A percentile compares a stretch with the other conserved stretches of the same genome.
Evolutionary conservation across 2,113 vertebrate genomes (phyloP).

Genomic region (Pardalotus punctatus): DNA sequence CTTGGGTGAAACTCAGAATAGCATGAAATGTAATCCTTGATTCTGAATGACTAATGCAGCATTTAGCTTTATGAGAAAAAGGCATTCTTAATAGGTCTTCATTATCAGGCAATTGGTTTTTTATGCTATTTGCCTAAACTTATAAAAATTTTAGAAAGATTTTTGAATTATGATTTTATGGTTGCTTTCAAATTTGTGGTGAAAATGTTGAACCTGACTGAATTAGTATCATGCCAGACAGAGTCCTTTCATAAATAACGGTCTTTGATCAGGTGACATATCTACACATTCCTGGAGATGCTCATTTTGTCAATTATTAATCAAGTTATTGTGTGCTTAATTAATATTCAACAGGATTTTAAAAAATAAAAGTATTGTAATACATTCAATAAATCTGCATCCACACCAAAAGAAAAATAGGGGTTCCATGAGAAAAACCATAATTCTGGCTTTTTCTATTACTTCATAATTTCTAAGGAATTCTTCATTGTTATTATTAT

Average conservation of each 20-base stretch:
- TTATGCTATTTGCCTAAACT: neutral
- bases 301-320: neutral
- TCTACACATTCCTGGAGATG: neutral
- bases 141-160: neutral
- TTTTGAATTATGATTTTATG: neutral
- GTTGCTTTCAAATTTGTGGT: neutral
- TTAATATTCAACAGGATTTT: neutral
- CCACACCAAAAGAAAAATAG: neutral
- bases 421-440: neutral
- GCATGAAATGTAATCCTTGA: neutral
- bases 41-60: neutral
- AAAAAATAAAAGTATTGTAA: neutral
- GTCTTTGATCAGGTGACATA: neutral
- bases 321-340: neutral
- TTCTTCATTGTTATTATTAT: neutral
- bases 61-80: neutral
- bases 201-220: neutral
- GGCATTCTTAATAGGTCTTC: neutral
- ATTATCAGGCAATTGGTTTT: neutral
- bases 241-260: neutral
- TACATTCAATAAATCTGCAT: neutral
- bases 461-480: neutral
- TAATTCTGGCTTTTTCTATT: neutral
- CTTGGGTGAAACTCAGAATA: neutral
- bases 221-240: neutral